Conservation (phyloP, 2,888 invertebrate species). For the Cheilosia pagana region DNA sequence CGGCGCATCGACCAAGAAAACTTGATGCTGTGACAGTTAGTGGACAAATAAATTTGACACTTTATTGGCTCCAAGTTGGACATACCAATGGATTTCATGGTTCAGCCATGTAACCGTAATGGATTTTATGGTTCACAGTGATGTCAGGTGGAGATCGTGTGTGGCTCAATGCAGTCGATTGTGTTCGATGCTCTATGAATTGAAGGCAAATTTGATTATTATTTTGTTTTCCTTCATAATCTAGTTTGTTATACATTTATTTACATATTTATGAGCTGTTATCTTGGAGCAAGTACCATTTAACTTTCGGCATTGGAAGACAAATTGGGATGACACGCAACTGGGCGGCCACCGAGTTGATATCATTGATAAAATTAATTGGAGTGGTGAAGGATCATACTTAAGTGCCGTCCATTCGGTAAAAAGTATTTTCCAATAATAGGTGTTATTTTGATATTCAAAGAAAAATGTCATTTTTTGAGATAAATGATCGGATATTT, state of each 20-base stretch:
- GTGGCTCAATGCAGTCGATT: constrained; percentile 7
- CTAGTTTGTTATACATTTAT: neutral
- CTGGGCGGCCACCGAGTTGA: too few species aligned
- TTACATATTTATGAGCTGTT: too few species aligned
- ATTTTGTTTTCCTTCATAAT: constrained; percentile 10
- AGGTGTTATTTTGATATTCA: too few species aligned
- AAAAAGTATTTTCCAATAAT: too few species aligned
- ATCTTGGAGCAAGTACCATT: neutral
- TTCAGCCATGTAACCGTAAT: constrained; percentile 33
- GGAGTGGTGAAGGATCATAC: too few species aligned
- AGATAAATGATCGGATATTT: too few species aligned
- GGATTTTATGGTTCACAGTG: constrained; percentile 21
- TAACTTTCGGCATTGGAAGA: too few species aligned
- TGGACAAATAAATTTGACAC: constrained; percentile 17
- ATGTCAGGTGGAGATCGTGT: constrained; percentile 35
- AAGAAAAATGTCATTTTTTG: too few species aligned
- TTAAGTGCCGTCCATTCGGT: too few species aligned
- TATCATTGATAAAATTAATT: too few species aligned
- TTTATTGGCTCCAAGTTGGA: constrained; percentile 19
- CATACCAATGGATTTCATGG: constrained; percentile 19
- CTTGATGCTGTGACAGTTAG: constrained; percentile 11
- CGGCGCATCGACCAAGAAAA: constrained; percentile 21
- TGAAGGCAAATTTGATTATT: constrained; percentile 10
- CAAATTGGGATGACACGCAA: too few species aligned
- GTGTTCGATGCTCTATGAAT: neutral